phyloP scores from a whole-genome alignment of 2,888 invertebrate species.

The Micoletzkya japonica region DNA sequence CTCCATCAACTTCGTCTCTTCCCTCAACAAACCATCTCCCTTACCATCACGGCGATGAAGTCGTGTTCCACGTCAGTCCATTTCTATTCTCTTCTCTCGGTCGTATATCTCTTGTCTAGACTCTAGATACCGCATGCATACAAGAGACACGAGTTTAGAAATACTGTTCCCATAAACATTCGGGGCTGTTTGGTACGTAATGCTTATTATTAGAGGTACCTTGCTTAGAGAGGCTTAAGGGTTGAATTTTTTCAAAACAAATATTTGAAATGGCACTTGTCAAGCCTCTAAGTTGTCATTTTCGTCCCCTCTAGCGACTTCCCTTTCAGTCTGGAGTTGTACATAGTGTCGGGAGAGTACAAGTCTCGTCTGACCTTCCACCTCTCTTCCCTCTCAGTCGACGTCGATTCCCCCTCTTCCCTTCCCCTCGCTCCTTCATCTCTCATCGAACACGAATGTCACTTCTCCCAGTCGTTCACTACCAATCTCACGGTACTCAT shows the following conservation, averaged over 20 bases:
- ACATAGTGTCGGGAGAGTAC: not conserved
- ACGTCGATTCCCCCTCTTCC: slow-evolving; percentile 11
- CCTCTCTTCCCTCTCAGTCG: not conserved
- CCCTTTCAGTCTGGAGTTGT: slow-evolving; percentile 16
- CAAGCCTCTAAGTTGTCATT: no score
- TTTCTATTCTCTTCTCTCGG: no score
- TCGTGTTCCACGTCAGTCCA: slow-evolving; percentile 2
- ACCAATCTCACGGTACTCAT: slow-evolving; percentile 14
- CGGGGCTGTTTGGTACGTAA: no score
- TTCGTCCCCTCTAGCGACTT: no score
- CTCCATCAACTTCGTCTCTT: slow-evolving; percentile 3
- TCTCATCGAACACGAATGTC: slow-evolving; percentile 8
- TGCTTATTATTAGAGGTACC: no score
- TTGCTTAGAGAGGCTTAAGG: no score
- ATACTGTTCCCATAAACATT: no score
- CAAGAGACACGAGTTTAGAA: no score
- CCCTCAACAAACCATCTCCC: not conserved
- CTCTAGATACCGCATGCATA: no score
- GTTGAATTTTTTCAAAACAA: no score
- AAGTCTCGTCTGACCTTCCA: not conserved
- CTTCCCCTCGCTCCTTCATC: slow-evolving; percentile 13
- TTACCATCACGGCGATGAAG: not conserved
- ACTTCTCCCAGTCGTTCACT: not conserved
- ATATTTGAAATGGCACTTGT: no score
- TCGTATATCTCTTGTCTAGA: no score